A percentile compares a stretch with the other conserved stretches of the same genome.
Conservation (phyloP, 1,140 invertebrate genomes). For the Coenobita brevimanus region DNA sequence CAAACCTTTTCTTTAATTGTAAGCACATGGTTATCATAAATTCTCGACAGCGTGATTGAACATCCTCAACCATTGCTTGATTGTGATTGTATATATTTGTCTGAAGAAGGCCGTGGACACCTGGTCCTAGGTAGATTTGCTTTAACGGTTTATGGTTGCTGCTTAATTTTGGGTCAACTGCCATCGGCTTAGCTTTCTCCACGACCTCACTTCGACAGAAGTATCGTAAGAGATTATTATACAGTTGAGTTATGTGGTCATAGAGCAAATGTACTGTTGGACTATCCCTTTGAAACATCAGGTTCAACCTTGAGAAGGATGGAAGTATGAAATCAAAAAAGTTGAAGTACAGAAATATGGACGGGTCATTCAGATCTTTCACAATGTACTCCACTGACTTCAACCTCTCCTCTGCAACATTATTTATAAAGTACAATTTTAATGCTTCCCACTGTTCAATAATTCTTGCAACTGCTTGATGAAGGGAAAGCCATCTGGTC, state of each 20-base stretch:
- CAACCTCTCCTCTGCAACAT: constrained; percentile 1
- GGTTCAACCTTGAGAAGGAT: not conserved
- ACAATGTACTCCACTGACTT: not conserved
- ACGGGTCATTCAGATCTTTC: constrained; percentile 42
- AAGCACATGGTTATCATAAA: constrained; percentile 29
- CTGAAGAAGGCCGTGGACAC: not conserved
- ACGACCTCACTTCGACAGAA: constrained; percentile 19
- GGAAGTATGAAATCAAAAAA: constrained; percentile 31
- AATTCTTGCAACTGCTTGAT: constrained; percentile 17
- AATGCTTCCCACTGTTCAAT: constrained; percentile 37
- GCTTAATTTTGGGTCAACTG: not conserved
- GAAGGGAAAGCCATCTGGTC: constrained; percentile 28
- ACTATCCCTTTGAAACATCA: constrained; percentile 19
- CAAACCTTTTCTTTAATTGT: constrained; percentile 11
- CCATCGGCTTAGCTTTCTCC: not conserved
- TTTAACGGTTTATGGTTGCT: not conserved
- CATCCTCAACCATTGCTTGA: constrained; percentile 13
- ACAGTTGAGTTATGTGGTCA: not conserved
- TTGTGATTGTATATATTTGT: not conserved
- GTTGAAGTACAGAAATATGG: constrained; percentile 36
- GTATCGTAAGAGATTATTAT: constrained; percentile 1
- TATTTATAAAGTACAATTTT: constrained; percentile 28
- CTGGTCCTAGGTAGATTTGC: constrained; percentile 7
- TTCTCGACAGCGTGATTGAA: not conserved
- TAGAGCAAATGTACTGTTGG: constrained; percentile 18